Evolutionary conservation across 2,888 invertebrate species (phyloP).

Genomic region (Clistopyga incitator): DNA sequence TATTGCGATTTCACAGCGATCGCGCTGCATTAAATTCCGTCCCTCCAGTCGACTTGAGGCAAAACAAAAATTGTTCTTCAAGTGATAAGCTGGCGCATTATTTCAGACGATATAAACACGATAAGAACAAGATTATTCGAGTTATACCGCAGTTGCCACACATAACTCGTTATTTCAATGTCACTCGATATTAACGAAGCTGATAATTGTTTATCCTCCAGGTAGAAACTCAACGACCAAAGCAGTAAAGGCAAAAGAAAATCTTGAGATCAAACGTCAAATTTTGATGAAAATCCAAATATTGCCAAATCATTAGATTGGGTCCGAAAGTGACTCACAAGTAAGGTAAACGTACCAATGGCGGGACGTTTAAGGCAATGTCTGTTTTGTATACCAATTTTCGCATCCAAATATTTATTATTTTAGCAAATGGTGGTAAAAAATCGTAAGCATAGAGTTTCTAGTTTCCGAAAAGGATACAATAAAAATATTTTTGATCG

Average conservation of each 20-base stretch:
- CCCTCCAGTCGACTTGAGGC: background rate
- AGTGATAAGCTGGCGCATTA: background rate
- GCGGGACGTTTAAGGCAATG: no score
- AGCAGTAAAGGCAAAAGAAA: no score
- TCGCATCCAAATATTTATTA: no score
- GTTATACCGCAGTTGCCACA: background rate
- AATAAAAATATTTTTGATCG: no score
- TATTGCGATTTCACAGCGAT: no score
- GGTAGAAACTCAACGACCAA: background rate
- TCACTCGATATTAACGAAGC: background rate
- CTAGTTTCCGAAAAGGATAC: no score
- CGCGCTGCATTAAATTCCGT: background rate
- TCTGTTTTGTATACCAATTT: no score
- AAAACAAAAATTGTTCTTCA: background rate
- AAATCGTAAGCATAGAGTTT: no score
- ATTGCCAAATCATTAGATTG: background rate
- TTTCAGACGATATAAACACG: background rate
- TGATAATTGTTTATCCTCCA: background rate
- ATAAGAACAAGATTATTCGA: background rate
- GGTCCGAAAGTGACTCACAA: background rate
- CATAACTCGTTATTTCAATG: background rate
- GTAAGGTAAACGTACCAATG: no score
- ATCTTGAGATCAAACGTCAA: no score
- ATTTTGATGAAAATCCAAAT: background rate
- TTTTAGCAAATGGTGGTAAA: no score